Percentiles rank a stretch among this genome's conserved stretches.
Evolutionary conservation across 2,888 invertebrate genomes (phyloP).

Genomic region (Drosophila fungiperda): DNA sequence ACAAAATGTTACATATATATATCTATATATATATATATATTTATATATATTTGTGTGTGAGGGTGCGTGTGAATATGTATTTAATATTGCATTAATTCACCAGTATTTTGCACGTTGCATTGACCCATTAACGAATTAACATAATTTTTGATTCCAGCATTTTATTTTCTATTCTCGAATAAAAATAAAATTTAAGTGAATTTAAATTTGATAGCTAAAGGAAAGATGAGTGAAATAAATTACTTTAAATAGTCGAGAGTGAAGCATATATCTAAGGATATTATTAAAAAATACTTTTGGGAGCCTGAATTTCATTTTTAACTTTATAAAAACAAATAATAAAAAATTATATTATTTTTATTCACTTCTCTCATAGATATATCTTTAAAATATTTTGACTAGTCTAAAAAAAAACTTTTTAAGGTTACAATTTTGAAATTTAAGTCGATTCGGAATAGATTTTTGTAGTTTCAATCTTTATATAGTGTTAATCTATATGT

Average conservation of each 20-base stretch:
- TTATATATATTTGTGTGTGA: not conserved
- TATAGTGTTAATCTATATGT: not conserved
- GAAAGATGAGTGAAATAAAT: not conserved
- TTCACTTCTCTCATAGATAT: not conserved
- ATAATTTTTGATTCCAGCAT: constrained; percentile 69
- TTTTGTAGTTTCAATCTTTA: not conserved
- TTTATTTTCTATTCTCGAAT: constrained; percentile 47
- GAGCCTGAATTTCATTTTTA: not conserved
- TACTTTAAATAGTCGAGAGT: not conserved
- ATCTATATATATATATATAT: not conserved
- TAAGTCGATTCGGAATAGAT: too few relatives aligned
- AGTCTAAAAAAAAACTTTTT: too few relatives aligned
- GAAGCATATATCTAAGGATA: not conserved
- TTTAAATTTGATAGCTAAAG: not conserved
- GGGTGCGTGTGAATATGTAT: not conserved
- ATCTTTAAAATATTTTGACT: too few relatives aligned
- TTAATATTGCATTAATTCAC: constrained; percentile 9
- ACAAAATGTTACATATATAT: not conserved
- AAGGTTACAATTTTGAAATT: not conserved
- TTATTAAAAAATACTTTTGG: not conserved
- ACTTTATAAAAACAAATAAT: not conserved
- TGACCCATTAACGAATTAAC: constrained; percentile 73
- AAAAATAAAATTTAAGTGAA: constrained; percentile 22
- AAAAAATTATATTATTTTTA: not conserved
- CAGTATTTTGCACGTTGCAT: constrained; percentile 47